Evolutionary conservation across 2,888 invertebrate genomes (phyloP).

Genomic region (Drosophila birchii): DNA sequence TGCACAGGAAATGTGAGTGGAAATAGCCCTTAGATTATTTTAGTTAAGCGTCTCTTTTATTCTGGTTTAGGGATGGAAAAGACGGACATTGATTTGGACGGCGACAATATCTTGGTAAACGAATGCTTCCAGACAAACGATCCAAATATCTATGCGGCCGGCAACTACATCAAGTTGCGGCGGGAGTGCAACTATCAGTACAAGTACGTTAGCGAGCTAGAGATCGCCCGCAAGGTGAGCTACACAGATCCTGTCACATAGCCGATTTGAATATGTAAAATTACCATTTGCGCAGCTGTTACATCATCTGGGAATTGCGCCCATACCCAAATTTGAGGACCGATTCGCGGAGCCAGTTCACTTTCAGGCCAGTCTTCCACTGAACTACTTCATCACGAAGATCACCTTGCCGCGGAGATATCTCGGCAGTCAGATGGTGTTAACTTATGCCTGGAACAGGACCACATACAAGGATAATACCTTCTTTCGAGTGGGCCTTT

Average conservation of each 20-base stretch:
- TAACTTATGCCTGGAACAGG: constrained; percentile 39
- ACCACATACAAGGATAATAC: constrained; percentile 64
- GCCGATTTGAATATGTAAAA: neutral
- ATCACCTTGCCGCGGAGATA: constrained; percentile 70
- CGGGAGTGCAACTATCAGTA: constrained; percentile 68
- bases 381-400: constrained; percentile 65
- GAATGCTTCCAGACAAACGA: constrained; percentile 68
- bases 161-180: constrained; percentile 55
- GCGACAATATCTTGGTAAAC: constrained; percentile 55
- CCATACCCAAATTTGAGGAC: constrained; percentile 20
- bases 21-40: accelerated
- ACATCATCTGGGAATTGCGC: constrained; percentile 44
- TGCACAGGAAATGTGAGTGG: constrained; percentile 41
- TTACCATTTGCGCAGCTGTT: constrained; percentile 55
- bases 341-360: constrained; percentile 60
- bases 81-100: constrained; percentile 34
- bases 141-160: constrained; percentile 69
- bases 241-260: neutral
- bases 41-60: no score
- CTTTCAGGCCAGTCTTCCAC: constrained; percentile 68
- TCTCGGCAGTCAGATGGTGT: constrained; percentile 51
- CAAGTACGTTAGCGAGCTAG: constrained; percentile 54
- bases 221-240: constrained; percentile 71
- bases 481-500: constrained; percentile 74
- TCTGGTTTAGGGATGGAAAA: constrained; percentile 42